Base-by-base conservation (phyloP, 2,797 vertebrate genomes). In the Melanotaenia parkinsoni region DNA sequence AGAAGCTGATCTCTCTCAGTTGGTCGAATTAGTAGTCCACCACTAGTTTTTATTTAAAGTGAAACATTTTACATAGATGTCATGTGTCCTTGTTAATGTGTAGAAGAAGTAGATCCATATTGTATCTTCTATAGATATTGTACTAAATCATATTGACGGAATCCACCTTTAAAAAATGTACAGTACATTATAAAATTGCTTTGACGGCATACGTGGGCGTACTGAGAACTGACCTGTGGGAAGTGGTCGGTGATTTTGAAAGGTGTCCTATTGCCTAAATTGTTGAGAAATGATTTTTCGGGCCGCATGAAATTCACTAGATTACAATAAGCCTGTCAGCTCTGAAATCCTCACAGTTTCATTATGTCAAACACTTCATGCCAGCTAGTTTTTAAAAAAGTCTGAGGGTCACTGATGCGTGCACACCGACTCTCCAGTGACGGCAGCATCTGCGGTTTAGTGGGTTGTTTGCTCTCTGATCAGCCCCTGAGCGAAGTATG, bases 61-160 rank as follows among this genome's bases (percentile, higher is more conserved):
- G 94, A 93, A 81, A 86, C 80, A 90, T 95, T 95, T 96, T 94
- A 91, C 93, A 90, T 93, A 92, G 93, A 93, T 91, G 95, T 96
- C 94, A 94, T 89, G 94, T 96, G 95, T 96, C 96, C 93, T 95
- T 95, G 94, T 96, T 81, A 87, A 79, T 95, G 95, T 97, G 95
- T 96, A 97, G 95, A 94, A 86, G 86, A 95, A 87, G 92, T 93
- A 91, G 94, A 85, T 93, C 93, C 96, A 91, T 94, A 93, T 95
- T 90, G 94, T 94, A 92, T 95, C 95, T 92, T 95, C 88, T 87
- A 94, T 95, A 94, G 95, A 95, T 94, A 96, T 96, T 95, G 95
- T 97, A 94, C 93, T 92, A 94, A 94, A 90, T 91, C 93, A 93
- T 91, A 93, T 77, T 92, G 89, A 93, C 80, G 67, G 85, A 93